A percentile compares a stretch with the other conserved stretches of the same genome.
These are phyloP conservation scores for Stomorhina lunata DNA, from an alignment of 2,888 invertebrate genomes.

Conservation along the genomic window DNA sequence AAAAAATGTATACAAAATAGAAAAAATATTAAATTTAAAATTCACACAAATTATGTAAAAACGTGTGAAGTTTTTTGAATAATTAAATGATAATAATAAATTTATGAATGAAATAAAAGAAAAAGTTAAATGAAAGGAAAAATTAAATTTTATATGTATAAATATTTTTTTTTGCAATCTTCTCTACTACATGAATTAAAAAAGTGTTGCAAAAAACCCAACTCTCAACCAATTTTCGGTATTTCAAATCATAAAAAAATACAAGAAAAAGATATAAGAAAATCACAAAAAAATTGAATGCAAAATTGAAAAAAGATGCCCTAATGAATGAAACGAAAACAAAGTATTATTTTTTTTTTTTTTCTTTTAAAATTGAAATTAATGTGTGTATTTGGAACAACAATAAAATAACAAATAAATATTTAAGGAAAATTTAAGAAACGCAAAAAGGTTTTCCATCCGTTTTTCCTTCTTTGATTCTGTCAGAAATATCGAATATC, in stretches of 20 bases:
- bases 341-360: conserved; percentile 6
- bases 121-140: too few relatives aligned
- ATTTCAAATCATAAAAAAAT: background rate
- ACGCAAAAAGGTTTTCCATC: background rate
- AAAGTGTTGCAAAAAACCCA: background rate
- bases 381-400: background rate
- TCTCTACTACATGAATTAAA: background rate
- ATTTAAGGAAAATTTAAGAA: background rate
- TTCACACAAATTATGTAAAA: conserved; percentile 46
- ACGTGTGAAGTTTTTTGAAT: conserved; percentile 37
- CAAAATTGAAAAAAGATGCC: conserved; percentile 9
- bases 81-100: background rate
- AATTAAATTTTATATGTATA: too few relatives aligned
- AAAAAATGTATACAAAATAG: background rate
- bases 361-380: background rate
- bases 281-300: background rate
- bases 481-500: too few relatives aligned
- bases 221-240: background rate
- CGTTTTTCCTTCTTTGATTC: conserved; percentile 13
- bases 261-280: conserved; percentile 8
- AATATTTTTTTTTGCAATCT: background rate
- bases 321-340: conserved; percentile 35
- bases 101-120: too few relatives aligned
- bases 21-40: conserved; percentile 37
- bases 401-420: background rate